These are phyloP conservation scores for Acanthurus lineatus DNA, from an alignment of 2,797 vertebrate genomes.

Conservation along the genomic window DNA sequence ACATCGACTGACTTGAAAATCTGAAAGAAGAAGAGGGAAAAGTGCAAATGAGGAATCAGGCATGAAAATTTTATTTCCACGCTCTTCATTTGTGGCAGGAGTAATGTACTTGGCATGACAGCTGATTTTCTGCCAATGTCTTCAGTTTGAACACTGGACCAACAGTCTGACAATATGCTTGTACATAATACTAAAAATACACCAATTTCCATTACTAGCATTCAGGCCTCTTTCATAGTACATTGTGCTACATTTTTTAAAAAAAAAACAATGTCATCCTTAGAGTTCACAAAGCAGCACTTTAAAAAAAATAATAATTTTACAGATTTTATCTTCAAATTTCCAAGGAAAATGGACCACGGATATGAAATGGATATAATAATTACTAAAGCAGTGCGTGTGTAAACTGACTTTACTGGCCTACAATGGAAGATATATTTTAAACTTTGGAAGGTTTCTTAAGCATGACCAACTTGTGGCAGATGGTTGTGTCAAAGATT, in stretches of 20 bases:
- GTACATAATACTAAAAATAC: constrained; percentile 16
- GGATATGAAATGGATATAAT: not conserved
- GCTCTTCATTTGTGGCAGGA: not conserved
- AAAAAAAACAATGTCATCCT: not conserved
- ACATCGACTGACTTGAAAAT: not conserved
- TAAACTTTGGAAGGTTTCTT: not conserved
- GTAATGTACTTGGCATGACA: not conserved
- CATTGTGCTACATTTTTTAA: constrained; percentile 7
- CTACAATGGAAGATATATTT: not conserved
- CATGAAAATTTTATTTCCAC: not conserved
- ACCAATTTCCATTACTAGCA: not conserved
- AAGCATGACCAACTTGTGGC: not conserved
- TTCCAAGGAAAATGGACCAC: not conserved
- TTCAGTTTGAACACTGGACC: not conserved
- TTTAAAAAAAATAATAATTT: not conserved
- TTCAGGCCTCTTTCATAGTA: not conserved
- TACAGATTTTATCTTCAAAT: not conserved
- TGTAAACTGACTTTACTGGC: not conserved
- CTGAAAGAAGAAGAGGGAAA: not conserved
- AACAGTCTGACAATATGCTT: not conserved
- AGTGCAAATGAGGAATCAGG: constrained; percentile 3
- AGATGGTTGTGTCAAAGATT: not conserved
- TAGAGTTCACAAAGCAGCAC: not conserved
- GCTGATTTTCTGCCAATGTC: constrained; percentile 3
- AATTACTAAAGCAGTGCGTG: not conserved